Base-by-base conservation (phyloP, 2,888 invertebrate species). In the Hesperia comma region DNA sequence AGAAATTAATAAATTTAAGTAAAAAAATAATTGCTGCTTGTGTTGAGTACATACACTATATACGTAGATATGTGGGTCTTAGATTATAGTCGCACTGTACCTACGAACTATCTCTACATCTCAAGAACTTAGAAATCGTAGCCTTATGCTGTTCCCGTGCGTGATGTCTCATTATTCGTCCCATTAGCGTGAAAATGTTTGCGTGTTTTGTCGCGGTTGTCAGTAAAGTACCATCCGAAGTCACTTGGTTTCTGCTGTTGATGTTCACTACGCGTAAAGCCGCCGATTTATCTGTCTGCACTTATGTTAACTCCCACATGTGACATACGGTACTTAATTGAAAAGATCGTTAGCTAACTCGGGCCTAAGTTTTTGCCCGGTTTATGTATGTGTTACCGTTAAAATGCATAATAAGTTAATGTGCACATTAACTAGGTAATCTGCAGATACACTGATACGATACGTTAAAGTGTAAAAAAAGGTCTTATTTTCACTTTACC, bases 111-210 rank as follows among this genome's bases (percentile, higher is more conserved):
- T 37, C 37, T 37, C 37, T 37, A 0, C 37, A 37, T 10, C 37
- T 37, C 43, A 14, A 14, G 37, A 12, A 55, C 41, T 63, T 81
- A 84, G 84, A 85, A 85, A 85, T 81, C 77, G 68, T 49, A 67
- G 70, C 70, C 67, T 67, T 70, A 73, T 72, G 76, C 12, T 51
- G 14, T 51, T 21, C 14, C 61, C 37, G 40, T 51, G 61, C 61
- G 61, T 61, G 61, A 40, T 61, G 51, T 61, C 72, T 73, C 73
- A 76, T 79, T 80, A 79, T 79, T 79, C 77, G 76, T 81, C 78
- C 81, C 81, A 82, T 85, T 85, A 81, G 77, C 75, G 81, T 81
- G 81, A 83, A 86, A 83, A 79, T 73, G 71, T 75, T 76, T 76
- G 79, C 77, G 76, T 78, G 79, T 77, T 77, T 77, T 76, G 75